Percentiles rank a stretch among this genome's conserved stretches.
These are phyloP conservation scores for Trematomus loennbergii DNA, from an alignment of 2,113 vertebrate species.

Conservation along the genomic window DNA sequence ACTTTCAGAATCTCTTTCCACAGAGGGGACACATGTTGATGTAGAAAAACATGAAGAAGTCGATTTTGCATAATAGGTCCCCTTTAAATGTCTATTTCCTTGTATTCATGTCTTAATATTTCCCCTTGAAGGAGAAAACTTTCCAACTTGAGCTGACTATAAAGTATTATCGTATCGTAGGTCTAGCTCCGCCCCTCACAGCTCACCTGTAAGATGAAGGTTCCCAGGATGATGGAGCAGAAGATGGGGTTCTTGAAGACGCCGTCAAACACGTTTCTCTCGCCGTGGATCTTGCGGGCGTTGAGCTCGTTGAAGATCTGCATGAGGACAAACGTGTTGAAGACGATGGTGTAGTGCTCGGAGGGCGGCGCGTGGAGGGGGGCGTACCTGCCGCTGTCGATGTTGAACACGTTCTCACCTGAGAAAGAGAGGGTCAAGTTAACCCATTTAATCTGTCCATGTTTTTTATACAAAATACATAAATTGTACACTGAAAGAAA, in stretches of 20 bases:
- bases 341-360: slow-evolving; percentile 98
- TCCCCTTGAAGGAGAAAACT: too few relatives aligned
- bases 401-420: slow-evolving; percentile 96
- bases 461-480: not conserved
- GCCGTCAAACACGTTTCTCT: slow-evolving; percentile 97
- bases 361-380: slow-evolving; percentile 96
- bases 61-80: too few relatives aligned
- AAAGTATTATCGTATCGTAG: not conserved
- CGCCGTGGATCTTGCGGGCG: slow-evolving; percentile 97
- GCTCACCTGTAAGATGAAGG: slow-evolving; percentile 92
- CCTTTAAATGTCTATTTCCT: too few relatives aligned
- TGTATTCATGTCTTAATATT: too few relatives aligned
- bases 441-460: too few relatives aligned
- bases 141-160: too few relatives aligned
- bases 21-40: too few relatives aligned
- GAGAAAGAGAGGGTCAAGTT: slow-evolving; percentile 4
- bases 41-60: too few relatives aligned
- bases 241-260: slow-evolving; percentile 97
- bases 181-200: too few relatives aligned
- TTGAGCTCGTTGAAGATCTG: slow-evolving; percentile 99
- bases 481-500: too few relatives aligned
- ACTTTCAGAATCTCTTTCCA: too few relatives aligned
- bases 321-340: slow-evolving; percentile 99
- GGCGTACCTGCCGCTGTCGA: slow-evolving; percentile 93
- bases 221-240: slow-evolving; percentile 93